These are phyloP conservation scores for Clarias gariepinus DNA, from an alignment of 2,113 vertebrate genomes.

Conservation along the genomic window DNA sequence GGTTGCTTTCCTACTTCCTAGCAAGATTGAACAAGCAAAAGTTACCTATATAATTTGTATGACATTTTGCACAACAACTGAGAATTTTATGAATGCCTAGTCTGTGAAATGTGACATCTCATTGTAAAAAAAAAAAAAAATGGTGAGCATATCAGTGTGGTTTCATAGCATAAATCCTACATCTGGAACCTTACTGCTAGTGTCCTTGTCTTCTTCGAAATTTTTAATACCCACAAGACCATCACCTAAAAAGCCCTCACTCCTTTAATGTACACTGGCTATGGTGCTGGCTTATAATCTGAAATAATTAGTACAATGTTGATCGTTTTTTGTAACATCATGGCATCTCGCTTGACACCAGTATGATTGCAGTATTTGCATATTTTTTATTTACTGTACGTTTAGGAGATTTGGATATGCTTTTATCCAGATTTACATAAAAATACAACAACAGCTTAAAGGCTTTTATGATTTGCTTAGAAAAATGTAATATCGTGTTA, in stretches of 20 bases:
- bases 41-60: neutral
- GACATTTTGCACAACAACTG: no score
- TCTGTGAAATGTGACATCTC: no score
- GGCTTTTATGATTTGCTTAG: neutral
- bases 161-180: no score
- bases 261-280: no score
- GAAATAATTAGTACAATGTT: neutral
- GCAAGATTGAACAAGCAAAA: neutral
- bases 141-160: no score
- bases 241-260: no score
- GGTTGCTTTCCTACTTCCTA: neutral
- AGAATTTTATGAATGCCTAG: no score
- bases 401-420: neutral
- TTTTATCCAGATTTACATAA: neutral
- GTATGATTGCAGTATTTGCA: neutral
- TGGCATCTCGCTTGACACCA: neutral
- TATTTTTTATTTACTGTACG: no score
- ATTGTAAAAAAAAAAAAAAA: no score
- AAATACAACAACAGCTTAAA: neutral
- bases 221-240: no score
- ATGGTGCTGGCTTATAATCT: neutral
- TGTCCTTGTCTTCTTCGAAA: no score
- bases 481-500: neutral
- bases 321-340: neutral
- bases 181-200: no score